These are phyloP conservation scores for Clavelina lepadiformis DNA, from an alignment of 23 tunicate species.

Conservation along the genomic window DNA sequence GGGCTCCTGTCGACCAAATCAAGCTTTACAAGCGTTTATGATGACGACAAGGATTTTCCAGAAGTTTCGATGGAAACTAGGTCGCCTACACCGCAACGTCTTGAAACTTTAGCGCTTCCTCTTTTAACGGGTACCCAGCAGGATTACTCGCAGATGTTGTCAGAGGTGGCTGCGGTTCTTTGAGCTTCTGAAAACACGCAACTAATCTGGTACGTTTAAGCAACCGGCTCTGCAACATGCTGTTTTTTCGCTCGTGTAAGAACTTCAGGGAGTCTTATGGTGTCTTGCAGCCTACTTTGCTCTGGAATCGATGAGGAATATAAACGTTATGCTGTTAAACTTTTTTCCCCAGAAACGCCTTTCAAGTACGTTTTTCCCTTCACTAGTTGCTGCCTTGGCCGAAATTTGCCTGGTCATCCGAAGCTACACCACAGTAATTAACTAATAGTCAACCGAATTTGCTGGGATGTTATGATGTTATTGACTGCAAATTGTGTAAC, in stretches of 20 bases:
- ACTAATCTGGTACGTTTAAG: neutral
- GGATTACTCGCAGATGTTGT: constrained; percentile 75
- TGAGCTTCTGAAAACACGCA: constrained; percentile 5
- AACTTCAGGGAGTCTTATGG: too few species aligned
- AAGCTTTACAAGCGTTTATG: neutral
- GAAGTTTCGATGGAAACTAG: constrained; percentile 26
- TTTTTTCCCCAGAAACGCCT: neutral
- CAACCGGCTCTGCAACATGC: too few species aligned
- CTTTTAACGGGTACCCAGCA: constrained; percentile 47
- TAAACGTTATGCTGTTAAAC: neutral
- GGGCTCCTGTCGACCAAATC: constrained; percentile 11
- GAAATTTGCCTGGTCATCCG: too few species aligned
- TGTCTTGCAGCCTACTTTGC: neutral
- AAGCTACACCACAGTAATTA: too few species aligned
- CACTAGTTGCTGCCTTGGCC: too few species aligned
- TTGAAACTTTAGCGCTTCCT: constrained; percentile 46
- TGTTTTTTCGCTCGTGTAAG: too few species aligned
- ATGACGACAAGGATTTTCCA: constrained; percentile 7
- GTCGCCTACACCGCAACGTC: constrained; percentile 32
- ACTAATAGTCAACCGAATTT: too few species aligned
- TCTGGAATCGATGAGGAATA: neutral
- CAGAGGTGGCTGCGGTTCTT: constrained; percentile 66
- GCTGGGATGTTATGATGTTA: too few species aligned
- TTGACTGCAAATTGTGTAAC: too few species aligned
- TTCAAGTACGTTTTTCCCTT: too few species aligned